Conservation (phyloP, 2,113 vertebrate genomes). For the Larimichthys crocea region DNA sequence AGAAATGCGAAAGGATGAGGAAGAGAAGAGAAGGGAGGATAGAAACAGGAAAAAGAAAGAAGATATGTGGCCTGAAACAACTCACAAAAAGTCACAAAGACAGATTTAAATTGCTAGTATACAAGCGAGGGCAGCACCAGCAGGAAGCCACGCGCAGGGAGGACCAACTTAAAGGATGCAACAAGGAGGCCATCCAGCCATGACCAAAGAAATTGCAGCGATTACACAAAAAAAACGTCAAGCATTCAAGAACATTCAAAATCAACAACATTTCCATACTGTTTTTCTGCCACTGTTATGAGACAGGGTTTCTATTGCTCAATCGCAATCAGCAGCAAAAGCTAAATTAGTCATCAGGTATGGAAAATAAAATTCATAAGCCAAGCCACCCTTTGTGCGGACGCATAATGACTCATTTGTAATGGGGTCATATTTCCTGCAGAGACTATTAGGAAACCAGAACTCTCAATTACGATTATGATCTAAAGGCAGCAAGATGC, state of each 20-base stretch:
- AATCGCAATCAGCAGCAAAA: constrained; percentile 7
- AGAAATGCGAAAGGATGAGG: constrained; percentile 70
- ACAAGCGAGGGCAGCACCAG: constrained; percentile 57
- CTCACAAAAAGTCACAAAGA: constrained; percentile 54
- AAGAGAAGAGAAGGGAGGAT: constrained; percentile 53
- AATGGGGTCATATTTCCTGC: constrained; percentile 29
- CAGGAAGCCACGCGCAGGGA: constrained; percentile 42
- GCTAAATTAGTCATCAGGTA: constrained; percentile 4
- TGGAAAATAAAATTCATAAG: constrained; percentile 21
- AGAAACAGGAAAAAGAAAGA: constrained; percentile 68
- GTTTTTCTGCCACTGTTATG: background rate
- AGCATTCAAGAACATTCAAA: constrained; percentile 58
- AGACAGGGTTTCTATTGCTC: background rate
- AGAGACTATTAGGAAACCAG: constrained; percentile 46
- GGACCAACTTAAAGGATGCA: constrained; percentile 56
- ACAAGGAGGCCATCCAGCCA: constrained; percentile 42
- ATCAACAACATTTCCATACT: constrained; percentile 3
- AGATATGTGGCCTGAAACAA: constrained; percentile 73
- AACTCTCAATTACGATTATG: constrained; percentile 62
- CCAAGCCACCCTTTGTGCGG: background rate
- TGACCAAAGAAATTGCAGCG: constrained; percentile 44
- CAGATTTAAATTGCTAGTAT: constrained; percentile 42
- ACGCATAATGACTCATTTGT: constrained; percentile 41
- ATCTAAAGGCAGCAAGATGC: constrained; percentile 59
- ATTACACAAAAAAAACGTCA: constrained; percentile 20